These are phyloP conservation scores for Catocala fraxini DNA, from an alignment of 2,888 invertebrate genomes.

Conservation along the genomic window DNA sequence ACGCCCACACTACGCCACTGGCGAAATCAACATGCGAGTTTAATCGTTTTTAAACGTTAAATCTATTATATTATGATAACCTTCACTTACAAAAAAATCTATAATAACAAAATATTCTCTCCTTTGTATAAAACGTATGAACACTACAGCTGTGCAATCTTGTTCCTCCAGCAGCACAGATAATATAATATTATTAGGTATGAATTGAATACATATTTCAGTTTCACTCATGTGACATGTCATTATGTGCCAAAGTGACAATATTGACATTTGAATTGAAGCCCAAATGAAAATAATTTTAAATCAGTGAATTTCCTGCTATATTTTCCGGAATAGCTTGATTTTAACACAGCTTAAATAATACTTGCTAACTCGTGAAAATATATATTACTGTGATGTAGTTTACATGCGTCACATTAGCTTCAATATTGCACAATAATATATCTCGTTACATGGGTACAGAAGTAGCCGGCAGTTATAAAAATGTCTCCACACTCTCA, in stretches of 20 bases:
- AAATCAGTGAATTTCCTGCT: constrained; percentile 27
- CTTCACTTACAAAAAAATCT: no score
- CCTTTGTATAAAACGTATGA: no score
- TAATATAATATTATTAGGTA: not conserved
- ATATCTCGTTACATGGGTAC: constrained; percentile 52
- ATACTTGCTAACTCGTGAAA: constrained; percentile 10
- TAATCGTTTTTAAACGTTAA: no score
- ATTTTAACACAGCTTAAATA: constrained; percentile 9
- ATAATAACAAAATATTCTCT: no score
- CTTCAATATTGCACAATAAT: constrained; percentile 61
- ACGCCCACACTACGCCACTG: no score
- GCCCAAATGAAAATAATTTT: constrained; percentile 37
- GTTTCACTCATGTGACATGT: constrained; percentile 14
- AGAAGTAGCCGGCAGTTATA: constrained; percentile 31
- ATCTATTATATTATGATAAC: no score
- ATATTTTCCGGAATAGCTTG: constrained; percentile 17
- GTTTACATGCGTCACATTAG: constrained; percentile 17
- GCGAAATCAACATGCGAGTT: no score
- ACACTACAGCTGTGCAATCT: no score
- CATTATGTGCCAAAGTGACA: constrained; percentile 21
- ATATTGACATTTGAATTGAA: constrained; percentile 20
- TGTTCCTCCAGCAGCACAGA: no score
- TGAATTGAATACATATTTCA: not conserved
- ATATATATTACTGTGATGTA: constrained; percentile 36
- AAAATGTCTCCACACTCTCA: constrained; percentile 74